Evolutionary conservation across 2,797 vertebrate species (phyloP).

Genomic region (Epinephelus coioides): DNA sequence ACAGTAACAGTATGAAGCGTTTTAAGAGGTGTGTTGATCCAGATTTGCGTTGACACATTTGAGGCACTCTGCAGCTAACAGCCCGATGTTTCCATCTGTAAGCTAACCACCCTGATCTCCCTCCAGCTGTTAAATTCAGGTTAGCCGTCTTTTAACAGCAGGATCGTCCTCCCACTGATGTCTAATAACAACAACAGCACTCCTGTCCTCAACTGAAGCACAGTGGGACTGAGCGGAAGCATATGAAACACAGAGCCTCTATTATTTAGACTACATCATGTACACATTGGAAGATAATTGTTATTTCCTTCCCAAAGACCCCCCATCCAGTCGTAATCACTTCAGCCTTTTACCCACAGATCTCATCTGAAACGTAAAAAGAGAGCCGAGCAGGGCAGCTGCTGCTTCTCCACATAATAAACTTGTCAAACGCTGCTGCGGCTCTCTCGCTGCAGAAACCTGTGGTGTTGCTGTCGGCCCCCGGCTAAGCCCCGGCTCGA

Average conservation of each 20-base stretch:
- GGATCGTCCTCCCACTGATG: slow-evolving; percentile 25
- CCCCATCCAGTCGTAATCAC: slow-evolving; percentile 30
- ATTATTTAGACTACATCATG: slow-evolving; percentile 12
- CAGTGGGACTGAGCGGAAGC: slow-evolving; percentile 13
- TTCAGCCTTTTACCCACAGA: slow-evolving; percentile 30
- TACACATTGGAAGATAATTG: slow-evolving; percentile 30
- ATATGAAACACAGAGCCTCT: neutral
- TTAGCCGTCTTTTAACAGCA: slow-evolving; percentile 47
- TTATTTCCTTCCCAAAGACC: slow-evolving; percentile 36
- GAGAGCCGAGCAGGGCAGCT: neutral
- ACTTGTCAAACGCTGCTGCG: slow-evolving; percentile 34
- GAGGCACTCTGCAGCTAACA: slow-evolving; percentile 1
- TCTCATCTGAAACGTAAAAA: slow-evolving; percentile 24
- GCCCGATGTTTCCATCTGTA: slow-evolving; percentile 32
- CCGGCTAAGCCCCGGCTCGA: neutral
- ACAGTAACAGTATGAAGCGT: neutral
- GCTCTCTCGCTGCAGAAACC: slow-evolving; percentile 8
- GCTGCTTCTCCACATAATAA: slow-evolving; percentile 31
- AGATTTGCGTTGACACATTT: slow-evolving; percentile 14
- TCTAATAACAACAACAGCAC: slow-evolving; percentile 24
- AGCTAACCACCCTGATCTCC: slow-evolving; percentile 17
- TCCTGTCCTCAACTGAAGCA: neutral
- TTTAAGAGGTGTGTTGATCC: neutral
- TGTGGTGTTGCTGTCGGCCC: neutral
- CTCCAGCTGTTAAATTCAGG: slow-evolving; percentile 51